Evolutionary conservation across 2,113 vertebrate species (phyloP), one percentile per base, ranked within the genome.

Genomic region (Lamprologus ornatipinnis): DNA sequence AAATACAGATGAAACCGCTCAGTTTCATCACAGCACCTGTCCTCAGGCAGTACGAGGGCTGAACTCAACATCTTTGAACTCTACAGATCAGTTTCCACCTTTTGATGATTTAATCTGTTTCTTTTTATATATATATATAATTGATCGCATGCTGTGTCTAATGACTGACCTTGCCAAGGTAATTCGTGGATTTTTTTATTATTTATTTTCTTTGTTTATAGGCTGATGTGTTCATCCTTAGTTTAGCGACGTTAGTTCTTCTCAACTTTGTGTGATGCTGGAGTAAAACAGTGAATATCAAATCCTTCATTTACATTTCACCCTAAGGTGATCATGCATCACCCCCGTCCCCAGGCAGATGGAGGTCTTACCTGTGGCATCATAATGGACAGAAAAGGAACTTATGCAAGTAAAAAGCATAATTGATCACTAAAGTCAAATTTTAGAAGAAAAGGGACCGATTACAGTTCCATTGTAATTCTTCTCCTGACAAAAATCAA

Each of bases 251-350:
- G 13, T n/a, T 4, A 47, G 7, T 45, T 81, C 40, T 54, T 75
- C 28, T 87, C 33, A 28, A 45, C 79, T 68, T 80, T 35, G 60
- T 51, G 53, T 65, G 73, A 87, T 17, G 58, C 17, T 2, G 63
- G 60, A 84, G 79, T 23, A 63, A 87, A 88, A 73, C n/a, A 17
- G 21, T 84, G 85, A 89, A 89, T 92, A 63, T 35, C 86, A 86
- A 93, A 75, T 83, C 37, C 68, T 47, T 88, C 47, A 80, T 94
- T 92, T 87, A 84, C 87, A 89, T 91, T 70, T 89, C 81, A 84
- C 45, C 73, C 88, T 86, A 4, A 85, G 87, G 85, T 87, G 51
- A 55, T 89, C 91, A 81, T 78, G 68, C n/a, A 65, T 49, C 17
- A 13, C 45, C 73, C 26, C 6, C 6, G 0, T 87, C 87, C 35